Base-by-base conservation (phyloP, 2,888 invertebrate genomes). In the Girardia tigrina region DNA sequence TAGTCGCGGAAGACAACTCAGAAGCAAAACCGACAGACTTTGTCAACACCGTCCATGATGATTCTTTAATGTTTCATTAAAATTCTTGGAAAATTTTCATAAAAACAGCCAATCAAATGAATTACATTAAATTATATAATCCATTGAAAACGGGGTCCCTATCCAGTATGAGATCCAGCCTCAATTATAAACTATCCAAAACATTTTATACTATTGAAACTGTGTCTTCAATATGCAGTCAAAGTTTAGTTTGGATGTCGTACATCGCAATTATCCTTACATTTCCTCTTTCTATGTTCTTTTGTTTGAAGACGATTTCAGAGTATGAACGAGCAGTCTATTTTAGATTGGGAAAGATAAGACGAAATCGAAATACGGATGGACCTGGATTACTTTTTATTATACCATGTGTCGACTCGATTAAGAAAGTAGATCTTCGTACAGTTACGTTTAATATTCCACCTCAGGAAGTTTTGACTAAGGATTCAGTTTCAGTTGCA, bases 401-500 rank as follows among this genome's bases (percentile, higher is more conserved):
- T 0, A 72, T 81, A 12, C 81, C 81, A 0, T 81, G 81, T 74
- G 78, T 81, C 4, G 81, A 81, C 56, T 71, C 78, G 12, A 77
- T 79, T 74, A 74, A 78, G 71, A 78, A 74, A 6, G 75, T 80
- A 20, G 79, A 28, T 79, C 26, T 74, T 14, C n/a, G 75, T 14
- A 75, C 75, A 16, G 42, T 56, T 23, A 81, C 82, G 6, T 81
- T 81, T 72, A 81, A 82, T 74, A 80, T 82, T 6, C 81, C 81
- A 0, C 79, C 80, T 1, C 81, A 82, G 29, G 78, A 82, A 81
- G 80, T 83, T 36, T 77, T 83, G 77, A 82, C 83, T 1, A 81
- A 81, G 76, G 83, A 83, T 78, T 82, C 82, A 0, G 82, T 83
- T 36, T 82, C 83, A 0, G 82, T 83, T 4, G 80, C 81, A 1